These are phyloP conservation scores for Macrosiphum euphorbiae DNA, from an alignment of 2,888 invertebrate genomes.

Conservation along the genomic window DNA sequence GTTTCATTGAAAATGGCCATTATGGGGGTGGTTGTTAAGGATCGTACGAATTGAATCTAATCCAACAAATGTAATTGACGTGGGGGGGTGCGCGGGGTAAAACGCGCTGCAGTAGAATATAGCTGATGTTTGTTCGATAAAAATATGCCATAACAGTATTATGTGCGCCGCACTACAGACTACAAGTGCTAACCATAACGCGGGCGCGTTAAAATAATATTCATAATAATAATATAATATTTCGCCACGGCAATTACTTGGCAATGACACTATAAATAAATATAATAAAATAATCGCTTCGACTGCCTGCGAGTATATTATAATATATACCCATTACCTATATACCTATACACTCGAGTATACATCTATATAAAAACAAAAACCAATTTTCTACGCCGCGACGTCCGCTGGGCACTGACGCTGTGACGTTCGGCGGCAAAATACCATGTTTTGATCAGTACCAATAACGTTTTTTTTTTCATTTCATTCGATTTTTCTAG, in stretches of 20 bases:
- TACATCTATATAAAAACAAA: background rate
- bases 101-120: background rate
- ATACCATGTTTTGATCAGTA: background rate
- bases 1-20: background rate
- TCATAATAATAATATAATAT: background rate
- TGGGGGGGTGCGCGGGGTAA: background rate
- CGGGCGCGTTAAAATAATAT: background rate
- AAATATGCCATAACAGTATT: background rate
- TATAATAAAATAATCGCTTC: background rate
- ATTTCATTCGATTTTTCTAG: background rate
- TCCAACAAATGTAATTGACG: constrained; percentile 13
- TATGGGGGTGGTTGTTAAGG: background rate
- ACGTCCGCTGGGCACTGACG: background rate
- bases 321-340: no score
- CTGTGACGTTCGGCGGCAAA: background rate
- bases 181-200: background rate
- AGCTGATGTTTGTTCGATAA: constrained; percentile 5
- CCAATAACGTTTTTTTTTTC: background rate
- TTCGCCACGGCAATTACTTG: background rate
- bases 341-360: background rate
- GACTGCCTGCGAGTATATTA: background rate
- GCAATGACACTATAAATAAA: background rate
- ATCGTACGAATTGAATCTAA: constrained; percentile 12
- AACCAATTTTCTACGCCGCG: background rate
- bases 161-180: background rate